phyloP scores from a whole-genome alignment of 2,888 invertebrate genomes.

The Tribolium freemani region DNA sequence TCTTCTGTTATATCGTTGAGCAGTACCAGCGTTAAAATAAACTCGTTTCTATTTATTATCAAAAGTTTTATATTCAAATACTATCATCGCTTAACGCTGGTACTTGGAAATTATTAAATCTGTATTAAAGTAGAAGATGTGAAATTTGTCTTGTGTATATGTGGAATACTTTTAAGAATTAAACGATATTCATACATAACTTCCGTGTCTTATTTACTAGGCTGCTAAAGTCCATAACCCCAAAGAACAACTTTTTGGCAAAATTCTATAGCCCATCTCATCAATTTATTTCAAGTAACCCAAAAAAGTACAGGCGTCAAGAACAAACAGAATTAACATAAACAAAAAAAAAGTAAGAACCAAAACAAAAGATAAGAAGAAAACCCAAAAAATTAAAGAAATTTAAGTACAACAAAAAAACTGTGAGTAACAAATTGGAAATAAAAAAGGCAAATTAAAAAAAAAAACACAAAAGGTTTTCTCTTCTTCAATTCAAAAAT shows the following conservation, averaged over 20 bases:
- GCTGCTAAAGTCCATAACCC: too few relatives aligned
- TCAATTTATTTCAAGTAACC: too few relatives aligned
- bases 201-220: neutral
- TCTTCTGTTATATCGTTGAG: slow-evolving; percentile 27
- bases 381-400: too few relatives aligned
- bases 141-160: slow-evolving; percentile 67
- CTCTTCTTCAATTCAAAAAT: too few relatives aligned
- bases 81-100: slow-evolving; percentile 43
- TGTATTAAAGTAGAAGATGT: slow-evolving; percentile 58
- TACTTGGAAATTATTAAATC: slow-evolving; percentile 49
- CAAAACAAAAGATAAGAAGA: too few relatives aligned
- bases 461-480: too few relatives aligned
- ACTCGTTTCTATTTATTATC: slow-evolving; percentile 48
- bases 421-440: too few relatives aligned
- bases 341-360: too few relatives aligned
- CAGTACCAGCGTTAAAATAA: slow-evolving; percentile 32
- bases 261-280: neutral
- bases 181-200: slow-evolving; percentile 65
- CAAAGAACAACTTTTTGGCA: neutral
- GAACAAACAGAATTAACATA: too few relatives aligned
- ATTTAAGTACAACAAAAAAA: too few relatives aligned
- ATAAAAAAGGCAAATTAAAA: too few relatives aligned
- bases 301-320: too few relatives aligned
- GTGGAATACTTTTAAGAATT: slow-evolving; percentile 67
- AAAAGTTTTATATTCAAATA: slow-evolving; percentile 48